Evolutionary conservation across 2,888 invertebrate genomes (phyloP).

Genomic region (Carpatolechia fugitivella): DNA sequence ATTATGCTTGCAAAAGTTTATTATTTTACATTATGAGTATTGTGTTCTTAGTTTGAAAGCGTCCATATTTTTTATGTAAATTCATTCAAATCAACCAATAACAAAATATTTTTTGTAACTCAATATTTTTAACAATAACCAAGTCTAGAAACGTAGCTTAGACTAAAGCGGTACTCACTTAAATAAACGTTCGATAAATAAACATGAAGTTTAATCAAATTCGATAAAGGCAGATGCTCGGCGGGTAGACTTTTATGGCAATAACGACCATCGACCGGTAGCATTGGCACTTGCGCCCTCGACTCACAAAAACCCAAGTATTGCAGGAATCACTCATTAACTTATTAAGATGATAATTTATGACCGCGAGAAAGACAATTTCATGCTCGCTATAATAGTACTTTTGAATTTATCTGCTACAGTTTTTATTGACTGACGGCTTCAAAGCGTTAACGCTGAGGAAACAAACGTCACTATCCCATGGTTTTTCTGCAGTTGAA

Average conservation of each 20-base stretch:
- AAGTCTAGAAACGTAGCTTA: neutral
- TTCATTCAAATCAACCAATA: too few species aligned
- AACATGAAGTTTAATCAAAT: constrained; percentile 77
- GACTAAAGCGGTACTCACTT: constrained; percentile 22
- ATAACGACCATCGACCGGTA: constrained; percentile 59
- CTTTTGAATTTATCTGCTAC: constrained; percentile 37
- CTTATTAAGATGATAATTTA: constrained; percentile 78
- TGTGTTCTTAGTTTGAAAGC: neutral
- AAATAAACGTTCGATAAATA: constrained; percentile 60
- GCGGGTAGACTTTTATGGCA: constrained; percentile 58
- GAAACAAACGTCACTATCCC: constrained; percentile 14
- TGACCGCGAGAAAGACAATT: constrained; percentile 62
- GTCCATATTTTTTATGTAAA: neutral
- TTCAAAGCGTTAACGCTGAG: constrained; percentile 5
- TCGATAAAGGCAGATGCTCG: constrained; percentile 74
- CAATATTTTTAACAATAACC: neutral
- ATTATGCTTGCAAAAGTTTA: constrained; percentile 10
- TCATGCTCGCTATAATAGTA: constrained; percentile 49
- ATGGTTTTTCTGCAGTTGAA: neutral
- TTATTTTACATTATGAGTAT: neutral
- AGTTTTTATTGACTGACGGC: constrained; percentile 30
- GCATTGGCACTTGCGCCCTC: constrained; percentile 52
- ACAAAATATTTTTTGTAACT: neutral
- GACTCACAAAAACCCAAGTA: constrained; percentile 62
- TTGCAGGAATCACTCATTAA: constrained; percentile 73